Evolutionary conservation across 2,113 vertebrate genomes (phyloP), one percentile per base, ranked within the genome.

Genomic region (Ploceus nigricollis): DNA sequence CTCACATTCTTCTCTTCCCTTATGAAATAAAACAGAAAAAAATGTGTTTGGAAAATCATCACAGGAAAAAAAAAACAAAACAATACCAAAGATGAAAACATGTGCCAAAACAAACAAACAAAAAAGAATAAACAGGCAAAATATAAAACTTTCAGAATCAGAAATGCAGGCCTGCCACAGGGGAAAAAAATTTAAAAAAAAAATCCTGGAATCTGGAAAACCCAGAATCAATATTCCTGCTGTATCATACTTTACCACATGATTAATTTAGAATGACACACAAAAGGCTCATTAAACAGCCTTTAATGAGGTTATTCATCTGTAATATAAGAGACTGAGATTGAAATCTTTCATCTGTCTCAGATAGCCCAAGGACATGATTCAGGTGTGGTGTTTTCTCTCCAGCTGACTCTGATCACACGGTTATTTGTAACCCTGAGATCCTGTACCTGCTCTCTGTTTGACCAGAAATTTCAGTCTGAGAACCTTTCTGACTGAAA

Each of bases 1-100:
- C 5, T 40, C 10, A 13, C 2, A 37, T 65, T 54, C 15, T 70
- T 4, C 14, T 4, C 12, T 92, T 88, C 24, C 18, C 1, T 61
- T 13, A 21, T 65, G 31, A 89, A 87, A 65, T 69, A 47, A 14
- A 31, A 15, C 4, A 45, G 8, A 13, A 42, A 56, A 77, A 80
- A 39, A 61, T 3, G 0, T 27, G 9, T 51, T 66, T 58, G 4
- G 28, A 78, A 65, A 82, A 71, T 9, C 13, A 50, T 58, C 33
- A 54, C 13, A 37, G 6, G 6, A 30, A 48, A 79, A 51, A 70
- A 48, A 8, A 10, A 3, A 7, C 6, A 44, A 31, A 78, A 11
- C n/a, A 33, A 20, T 61, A 39, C 0, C 2, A 2, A 24, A 11
- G 18, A 2, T 2, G 4, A 9, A 47, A 20, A 4, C 2, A 16